phyloP scores from a whole-genome alignment of 1,140 invertebrate species.

The Trichonephila inaurata region DNA sequence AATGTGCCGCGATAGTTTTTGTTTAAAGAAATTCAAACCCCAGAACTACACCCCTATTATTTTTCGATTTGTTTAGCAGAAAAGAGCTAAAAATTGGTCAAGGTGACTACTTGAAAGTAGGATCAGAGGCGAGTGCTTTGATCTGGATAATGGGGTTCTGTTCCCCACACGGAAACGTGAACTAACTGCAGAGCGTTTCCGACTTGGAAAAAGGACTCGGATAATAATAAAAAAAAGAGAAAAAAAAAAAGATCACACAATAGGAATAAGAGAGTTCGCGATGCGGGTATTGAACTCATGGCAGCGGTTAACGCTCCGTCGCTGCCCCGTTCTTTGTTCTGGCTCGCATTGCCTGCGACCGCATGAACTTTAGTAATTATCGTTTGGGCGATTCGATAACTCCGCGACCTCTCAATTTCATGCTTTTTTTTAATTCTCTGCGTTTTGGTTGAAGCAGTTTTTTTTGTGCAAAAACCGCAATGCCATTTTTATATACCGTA shows the following conservation, averaged over 20 bases:
- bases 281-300: conserved; percentile 14
- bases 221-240: background rate
- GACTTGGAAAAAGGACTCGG: background rate
- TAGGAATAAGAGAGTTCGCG: background rate
- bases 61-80: no score
- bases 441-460: no score
- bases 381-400: no score
- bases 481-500: no score
- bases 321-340: background rate
- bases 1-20: no score
- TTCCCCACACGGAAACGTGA: background rate
- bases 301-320: conserved; percentile 1
- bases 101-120: no score
- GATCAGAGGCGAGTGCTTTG: background rate
- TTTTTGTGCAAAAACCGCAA: no score
- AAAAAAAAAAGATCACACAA: background rate
- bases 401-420: no score
- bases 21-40: no score
- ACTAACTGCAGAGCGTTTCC: background rate
- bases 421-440: no score
- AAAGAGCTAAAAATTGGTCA: no score
- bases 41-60: no score
- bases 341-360: background rate
- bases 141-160: background rate
- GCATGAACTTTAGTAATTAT: background rate